Base-by-base conservation (phyloP, 2,113 vertebrate genomes). In the Sialia sialis region DNA sequence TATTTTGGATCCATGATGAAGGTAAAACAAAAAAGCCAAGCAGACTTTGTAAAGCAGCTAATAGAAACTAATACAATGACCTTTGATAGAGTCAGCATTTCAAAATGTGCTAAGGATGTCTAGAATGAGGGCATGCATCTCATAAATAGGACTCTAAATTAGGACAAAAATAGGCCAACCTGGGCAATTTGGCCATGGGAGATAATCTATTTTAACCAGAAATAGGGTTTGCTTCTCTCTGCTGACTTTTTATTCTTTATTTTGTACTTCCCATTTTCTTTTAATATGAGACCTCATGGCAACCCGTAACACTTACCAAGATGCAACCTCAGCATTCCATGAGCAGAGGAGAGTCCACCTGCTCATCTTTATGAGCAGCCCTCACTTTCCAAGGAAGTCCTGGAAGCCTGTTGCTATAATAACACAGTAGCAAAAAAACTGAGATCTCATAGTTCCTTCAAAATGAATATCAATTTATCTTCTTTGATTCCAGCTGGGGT, bases 151-250 rank as follows among this genome's bases (percentile, higher is more conserved):
- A 77, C 54, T 77, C 56, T 0, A 88, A 96, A 87, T 88, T 64
- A 94, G 54, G 32, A 84, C 72, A 95, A 92, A 97, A 97, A 88
- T 26, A 84, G 72, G 66, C 63, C 70, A 49, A 78, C 12, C 21
- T 36, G 7, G 26, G 69, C 30, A 67, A 80, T 77, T 62, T 79
- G 74, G 67, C 80, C 63, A 79, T 14, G 36, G 76, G 86, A 92
- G 36, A 59, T 73, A 74, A 92, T 69, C 87, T 72, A 87, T 59
- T 76, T 89, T 81, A 93, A 78, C 16, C 23, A 89, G 41, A 95
- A 87, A n/a, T 10, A 84, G 60, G 21, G 19, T 96, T 74, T 78
- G 26, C 58, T 44, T 90, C 48, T 94, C 49, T 76, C 77, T 39
- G 69, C 36, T 64, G 81, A 72, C 36, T 69, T 91, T 68, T 56